A percentile compares a stretch with the other conserved stretches of the same genome.
phyloP scores from a whole-genome alignment of 2,797 vertebrate species.

The Synaphobranchus kaupii region DNA sequence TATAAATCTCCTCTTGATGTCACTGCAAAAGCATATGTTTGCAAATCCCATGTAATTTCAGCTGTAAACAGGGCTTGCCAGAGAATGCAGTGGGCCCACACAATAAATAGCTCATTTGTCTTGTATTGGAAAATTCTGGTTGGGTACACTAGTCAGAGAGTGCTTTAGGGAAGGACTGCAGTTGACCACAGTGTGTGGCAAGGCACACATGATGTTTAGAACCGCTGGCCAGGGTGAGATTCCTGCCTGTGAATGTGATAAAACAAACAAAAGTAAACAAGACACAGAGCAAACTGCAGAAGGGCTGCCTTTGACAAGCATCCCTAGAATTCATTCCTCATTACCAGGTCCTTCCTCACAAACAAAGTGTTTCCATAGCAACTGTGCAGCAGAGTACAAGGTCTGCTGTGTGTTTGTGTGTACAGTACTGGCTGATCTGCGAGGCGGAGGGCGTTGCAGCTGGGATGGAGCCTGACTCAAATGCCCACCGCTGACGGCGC shows the following conservation, averaged over 20 bases:
- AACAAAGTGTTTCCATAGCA: conserved; percentile 71
- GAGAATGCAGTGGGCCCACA: conserved; percentile 47
- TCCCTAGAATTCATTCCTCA: conserved; percentile 50
- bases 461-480: neutral
- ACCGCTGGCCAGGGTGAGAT: neutral
- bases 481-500: neutral
- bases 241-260: conserved; percentile 25
- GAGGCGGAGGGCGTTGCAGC: neutral
- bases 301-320: conserved; percentile 35
- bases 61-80: conserved; percentile 29
- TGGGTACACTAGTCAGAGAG: conserved; percentile 41
- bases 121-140: conserved; percentile 43
- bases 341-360: conserved; percentile 60
- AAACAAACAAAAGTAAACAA: conserved; percentile 31
- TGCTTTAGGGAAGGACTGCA: conserved; percentile 35
- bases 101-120: conserved; percentile 56
- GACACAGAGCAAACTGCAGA: conserved; percentile 28
- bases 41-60: conserved; percentile 20
- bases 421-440: neutral
- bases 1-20: conserved; percentile 7
- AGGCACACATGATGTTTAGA: conserved; percentile 4
- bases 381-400: conserved; percentile 54
- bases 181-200: conserved; percentile 21
- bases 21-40: conserved; percentile 28
- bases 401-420: conserved; percentile 14